These are phyloP conservation scores for Apis cerana DNA, from an alignment of 1,140 invertebrate species.

Conservation along the genomic window DNA sequence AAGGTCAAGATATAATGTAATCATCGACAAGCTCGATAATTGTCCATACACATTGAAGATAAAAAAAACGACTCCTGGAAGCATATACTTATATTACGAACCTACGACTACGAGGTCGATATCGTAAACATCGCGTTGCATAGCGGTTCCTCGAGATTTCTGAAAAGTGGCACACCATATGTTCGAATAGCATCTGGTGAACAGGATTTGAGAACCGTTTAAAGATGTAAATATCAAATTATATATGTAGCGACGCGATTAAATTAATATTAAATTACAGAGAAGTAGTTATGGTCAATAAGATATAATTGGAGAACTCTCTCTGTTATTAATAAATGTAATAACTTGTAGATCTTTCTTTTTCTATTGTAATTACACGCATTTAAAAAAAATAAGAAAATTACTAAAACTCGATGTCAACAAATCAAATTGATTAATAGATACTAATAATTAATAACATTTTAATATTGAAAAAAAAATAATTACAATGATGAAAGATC, in stretches of 20 bases:
- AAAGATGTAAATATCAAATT: slow-evolving; percentile 13
- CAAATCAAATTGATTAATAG: too few relatives aligned
- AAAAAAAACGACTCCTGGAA: neutral
- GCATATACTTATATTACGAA: slow-evolving; percentile 22
- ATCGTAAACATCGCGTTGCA: slow-evolving; percentile 34
- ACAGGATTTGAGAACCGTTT: slow-evolving; percentile 38
- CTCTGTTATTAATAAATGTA: too few relatives aligned
- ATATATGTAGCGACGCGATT: neutral
- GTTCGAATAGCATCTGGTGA: slow-evolving; percentile 60
- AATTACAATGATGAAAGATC: too few relatives aligned
- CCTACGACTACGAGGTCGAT: slow-evolving; percentile 3
- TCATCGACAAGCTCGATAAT: slow-evolving; percentile 21
- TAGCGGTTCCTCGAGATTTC: slow-evolving; percentile 64
- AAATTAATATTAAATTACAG: neutral
- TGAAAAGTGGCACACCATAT: slow-evolving; percentile 72
- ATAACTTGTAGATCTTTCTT: too few relatives aligned
- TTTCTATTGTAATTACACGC: too few relatives aligned
- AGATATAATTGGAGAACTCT: too few relatives aligned
- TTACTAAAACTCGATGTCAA: too few relatives aligned
- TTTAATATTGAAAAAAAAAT: too few relatives aligned
- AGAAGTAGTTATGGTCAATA: neutral
- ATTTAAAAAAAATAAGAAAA: too few relatives aligned
- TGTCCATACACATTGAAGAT: slow-evolving; percentile 13
- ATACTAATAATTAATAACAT: too few relatives aligned
- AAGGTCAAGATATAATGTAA: slow-evolving; percentile 19